A percentile compares a stretch with the other conserved stretches of the same genome.
These are phyloP conservation scores for Macaca fascicularis DNA, from an alignment of 2,113 vertebrate species.

Conservation along the genomic window T2T-MFA8v1.1 NC_088377.1:103345501-103346000, in stretches of 20 bases:
- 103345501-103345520: conserved; percentile 10
- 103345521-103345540: conserved; percentile 1
- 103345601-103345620: conserved; percentile 56
- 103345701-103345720: conserved; percentile 63
- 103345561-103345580: conserved; percentile 64
- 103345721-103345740: conserved; percentile 64
- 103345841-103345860: conserved; percentile 61
- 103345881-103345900: conserved; percentile 77
- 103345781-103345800: not conserved
- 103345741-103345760: conserved; percentile 1
- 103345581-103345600: conserved; percentile 61
- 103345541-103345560: conserved; percentile 54
- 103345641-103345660: conserved; percentile 18
- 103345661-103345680: conserved; percentile 59
- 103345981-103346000: conserved; percentile 76
- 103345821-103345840: conserved; percentile 71
- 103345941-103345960: conserved; percentile 83
- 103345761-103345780: not conserved
- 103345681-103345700: conserved; percentile 17
- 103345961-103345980: conserved; percentile 83
- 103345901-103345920: conserved; percentile 72
- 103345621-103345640: conserved; percentile 35
- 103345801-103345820: conserved; percentile 56
- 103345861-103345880: conserved; percentile 66
- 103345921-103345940: conserved; percentile 74